Base-by-base conservation (phyloP, 2,888 invertebrate species). In the Chromoteleia sp. region DNA sequence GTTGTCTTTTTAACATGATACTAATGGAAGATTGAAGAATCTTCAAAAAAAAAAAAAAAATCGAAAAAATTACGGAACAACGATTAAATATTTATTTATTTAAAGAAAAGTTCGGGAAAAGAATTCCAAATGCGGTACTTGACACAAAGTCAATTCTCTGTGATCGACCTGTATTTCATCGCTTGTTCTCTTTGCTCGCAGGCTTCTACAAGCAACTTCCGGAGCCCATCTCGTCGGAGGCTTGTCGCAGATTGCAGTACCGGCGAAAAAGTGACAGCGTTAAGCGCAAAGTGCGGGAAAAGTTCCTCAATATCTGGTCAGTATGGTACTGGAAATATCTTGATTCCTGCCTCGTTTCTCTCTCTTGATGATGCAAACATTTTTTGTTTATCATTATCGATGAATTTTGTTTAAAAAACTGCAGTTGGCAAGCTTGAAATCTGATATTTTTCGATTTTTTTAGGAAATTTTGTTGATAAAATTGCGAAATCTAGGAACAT, bases 171-270 rank as follows among this genome's bases (percentile, higher is more conserved):
- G 43, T 17, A 61, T 68, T 74, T 80, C 63, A 74, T 71, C 45
- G 19, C 33, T 61, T 21, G 48, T 73, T 30, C 50, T 75, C 63
- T 84, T 67, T 75, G 52, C 84, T 81, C 84, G 39, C 92, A 94
- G 94, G 94, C 87, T 94, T 94, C 91, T 93, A 94, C 91, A 94
- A 94, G 90, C 93, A 94, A 88, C 92, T 94, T 84, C 93, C 94
- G 63, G 93, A 93, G 86, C 94, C 94, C 25, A 91, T 93, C 77
- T 93, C 93, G 77, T 93, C 93, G 71, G 93, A 93, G 85, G 93
- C 93, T 82, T 93, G 93, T 86, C 92, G 93, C 67, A 92, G 93
- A 84, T 92, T 94, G 84, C 93, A 94, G 88, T 94, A 94, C 89
- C 92, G 94, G 76, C 92, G 94, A 79, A 94, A 94, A 87, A 94